Evolutionary conservation across 2,797 vertebrate species (phyloP).

Genomic region (Chloroceryle inda): DNA sequence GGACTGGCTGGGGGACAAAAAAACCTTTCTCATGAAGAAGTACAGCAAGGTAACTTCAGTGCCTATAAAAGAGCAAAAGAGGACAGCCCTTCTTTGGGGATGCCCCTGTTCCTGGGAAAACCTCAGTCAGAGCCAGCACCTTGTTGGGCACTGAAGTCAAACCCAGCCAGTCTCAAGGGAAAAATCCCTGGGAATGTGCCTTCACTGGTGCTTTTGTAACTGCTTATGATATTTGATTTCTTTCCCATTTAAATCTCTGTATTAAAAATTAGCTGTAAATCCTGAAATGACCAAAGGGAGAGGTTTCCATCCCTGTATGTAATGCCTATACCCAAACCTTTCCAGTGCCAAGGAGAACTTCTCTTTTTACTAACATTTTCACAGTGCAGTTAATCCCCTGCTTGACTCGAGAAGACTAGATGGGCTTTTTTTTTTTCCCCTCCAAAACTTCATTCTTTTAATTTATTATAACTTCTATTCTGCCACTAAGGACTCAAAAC

Average conservation of each 20-base stretch:
- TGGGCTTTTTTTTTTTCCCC: not conserved
- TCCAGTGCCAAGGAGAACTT: not conserved
- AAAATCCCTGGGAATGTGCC: not conserved
- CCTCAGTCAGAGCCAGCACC: not conserved
- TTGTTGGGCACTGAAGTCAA: not conserved
- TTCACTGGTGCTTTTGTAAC: not conserved
- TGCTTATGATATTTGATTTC: not conserved
- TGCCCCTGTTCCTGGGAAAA: accelerated
- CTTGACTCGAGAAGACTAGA: not conserved
- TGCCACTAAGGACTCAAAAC: slow-evolving; percentile 18
- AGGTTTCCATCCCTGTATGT: accelerated
- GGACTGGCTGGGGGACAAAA: not conserved
- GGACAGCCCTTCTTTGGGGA: not conserved
- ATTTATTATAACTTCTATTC: slow-evolving; percentile 27
- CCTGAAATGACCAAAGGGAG: not conserved
- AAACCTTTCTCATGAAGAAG: not conserved
- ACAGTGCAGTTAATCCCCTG: not conserved
- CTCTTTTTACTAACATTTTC: not conserved
- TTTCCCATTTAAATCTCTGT: not conserved
- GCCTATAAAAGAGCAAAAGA: not conserved
- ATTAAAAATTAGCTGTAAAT: not conserved
- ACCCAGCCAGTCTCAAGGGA: not conserved
- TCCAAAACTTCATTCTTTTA: not conserved
- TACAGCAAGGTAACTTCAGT: not conserved
- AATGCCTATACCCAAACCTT: not conserved